Base-by-base conservation (phyloP, 2,888 invertebrate species). In the Melitaea athalia region DNA sequence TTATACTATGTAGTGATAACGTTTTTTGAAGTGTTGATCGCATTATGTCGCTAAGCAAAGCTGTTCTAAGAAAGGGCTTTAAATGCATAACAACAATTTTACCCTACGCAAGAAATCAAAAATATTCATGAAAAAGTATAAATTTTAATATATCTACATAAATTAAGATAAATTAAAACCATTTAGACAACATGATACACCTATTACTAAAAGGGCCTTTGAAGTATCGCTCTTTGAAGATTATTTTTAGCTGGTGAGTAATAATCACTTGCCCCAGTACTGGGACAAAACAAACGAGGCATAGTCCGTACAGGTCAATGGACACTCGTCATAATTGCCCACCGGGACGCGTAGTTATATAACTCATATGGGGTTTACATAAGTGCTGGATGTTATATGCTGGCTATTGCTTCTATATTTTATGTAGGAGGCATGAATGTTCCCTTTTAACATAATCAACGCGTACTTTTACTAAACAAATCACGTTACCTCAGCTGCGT, bases 251-350 rank as follows among this genome's bases (percentile, higher is more conserved):
- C 64, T 63, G 31, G 45, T 64, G 62, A 65, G 59, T 67, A 67
- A 67, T 67, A 55, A 67, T 70, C 69, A 68, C 67, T 72, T 68
- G 72, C 50, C 62, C 71, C 69, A 63, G 63, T 70, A 61, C 64
- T 61, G 67, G 67, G 60, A 69, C 70, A 68, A 72, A 69, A 55
- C 69, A 72, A 75, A 72, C 74, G 74, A 74, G 71, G 65, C 74
- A 73, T 70, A 57, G 67, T 62, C 70, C 64, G 70, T 68, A 60
- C 77, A 71, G 77, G 78, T 77, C 78, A 79, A 78, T 74, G 78
- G 76, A 77, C 79, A 81, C 78, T 81, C 75, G 80, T 79, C 76
- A 76, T 77, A 79, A 82, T 79, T 77, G 75, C 74, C 75, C 76
- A 75, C 72, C 72, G 57, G 67, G 67, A 67, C 60, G 65, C 65